phyloP scores from a whole-genome alignment of 92 coral and sea anemone species.

The Pocillopora grandis region DNA sequence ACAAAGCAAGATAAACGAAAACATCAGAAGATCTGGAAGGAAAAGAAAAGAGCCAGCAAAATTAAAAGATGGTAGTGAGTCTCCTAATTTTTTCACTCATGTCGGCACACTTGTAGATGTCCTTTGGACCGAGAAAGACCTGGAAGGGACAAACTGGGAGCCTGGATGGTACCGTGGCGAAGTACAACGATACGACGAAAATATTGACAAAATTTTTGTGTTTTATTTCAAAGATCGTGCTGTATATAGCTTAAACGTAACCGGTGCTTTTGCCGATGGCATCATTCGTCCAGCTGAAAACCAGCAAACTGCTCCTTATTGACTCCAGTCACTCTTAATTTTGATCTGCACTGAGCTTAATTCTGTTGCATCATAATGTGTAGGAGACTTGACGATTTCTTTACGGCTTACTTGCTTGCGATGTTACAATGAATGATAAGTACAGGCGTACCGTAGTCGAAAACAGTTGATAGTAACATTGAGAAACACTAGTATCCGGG shows the following conservation, averaged over 20 bases:
- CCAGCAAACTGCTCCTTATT: too few species aligned
- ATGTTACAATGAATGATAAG: too few species aligned
- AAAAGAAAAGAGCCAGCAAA: slow-evolving; percentile 16
- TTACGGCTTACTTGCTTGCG: too few species aligned
- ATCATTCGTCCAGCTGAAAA: too few species aligned
- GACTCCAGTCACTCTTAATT: too few species aligned
- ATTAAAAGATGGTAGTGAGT: background rate
- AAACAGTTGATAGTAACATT: too few species aligned
- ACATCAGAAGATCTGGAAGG: slow-evolving; percentile 17
- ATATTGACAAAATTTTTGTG: slow-evolving; percentile 13
- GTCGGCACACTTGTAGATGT: slow-evolving; percentile 44
- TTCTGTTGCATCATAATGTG: too few species aligned
- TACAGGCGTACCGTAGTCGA: too few species aligned
- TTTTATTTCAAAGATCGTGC: slow-evolving; percentile 41
- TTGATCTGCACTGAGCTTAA: too few species aligned
- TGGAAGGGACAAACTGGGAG: slow-evolving; percentile 43
- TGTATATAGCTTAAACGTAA: slow-evolving; percentile 12
- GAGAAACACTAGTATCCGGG: too few species aligned
- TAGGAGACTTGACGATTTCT: too few species aligned
- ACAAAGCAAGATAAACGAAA: background rate
- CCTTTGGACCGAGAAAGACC: slow-evolving; percentile 48
- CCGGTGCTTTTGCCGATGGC: too few species aligned
- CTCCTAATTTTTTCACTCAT: slow-evolving; percentile 8
- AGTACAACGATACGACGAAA: slow-evolving; percentile 44
- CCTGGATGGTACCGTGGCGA: slow-evolving; percentile 49